A percentile compares a stretch with the other conserved stretches of the same genome.
Conservation (phyloP, 2,797 vertebrate species). For the Ispidina lecontei region DNA sequence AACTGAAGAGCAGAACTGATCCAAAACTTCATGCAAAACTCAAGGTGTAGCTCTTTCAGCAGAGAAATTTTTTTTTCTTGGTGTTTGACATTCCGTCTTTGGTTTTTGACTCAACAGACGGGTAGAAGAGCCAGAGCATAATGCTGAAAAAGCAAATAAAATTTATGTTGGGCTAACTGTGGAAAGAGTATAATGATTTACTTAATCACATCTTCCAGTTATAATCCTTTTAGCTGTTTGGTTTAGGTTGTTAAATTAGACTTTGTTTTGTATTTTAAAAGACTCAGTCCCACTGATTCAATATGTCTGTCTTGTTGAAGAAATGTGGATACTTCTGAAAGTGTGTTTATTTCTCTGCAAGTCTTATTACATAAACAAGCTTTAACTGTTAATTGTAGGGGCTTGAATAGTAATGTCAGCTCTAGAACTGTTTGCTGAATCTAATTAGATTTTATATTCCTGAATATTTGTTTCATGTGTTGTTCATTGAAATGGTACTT, state of each 20-base stretch:
- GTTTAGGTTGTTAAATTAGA: not conserved
- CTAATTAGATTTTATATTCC: not conserved
- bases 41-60: not conserved
- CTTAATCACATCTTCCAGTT: not conserved
- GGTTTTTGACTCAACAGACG: not conserved
- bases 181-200: not conserved
- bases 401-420: not conserved
- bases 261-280: not conserved
- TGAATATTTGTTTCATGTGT: not conserved
- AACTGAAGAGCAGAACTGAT: not conserved
- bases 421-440: constrained; percentile 12
- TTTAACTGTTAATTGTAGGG: not conserved
- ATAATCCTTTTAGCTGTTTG: not conserved
- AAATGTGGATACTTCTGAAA: not conserved
- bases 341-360: not conserved
- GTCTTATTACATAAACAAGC: not conserved
- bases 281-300: not conserved
- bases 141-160: not conserved
- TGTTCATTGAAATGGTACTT: not conserved
- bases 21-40: not conserved
- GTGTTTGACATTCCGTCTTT: not conserved
- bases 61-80: not conserved
- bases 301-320: not conserved
- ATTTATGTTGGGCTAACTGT: not conserved
- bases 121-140: not conserved